These are phyloP conservation scores for Etheostoma cragini DNA, from an alignment of 2,113 vertebrate genomes.

Conservation along the genomic window DNA sequence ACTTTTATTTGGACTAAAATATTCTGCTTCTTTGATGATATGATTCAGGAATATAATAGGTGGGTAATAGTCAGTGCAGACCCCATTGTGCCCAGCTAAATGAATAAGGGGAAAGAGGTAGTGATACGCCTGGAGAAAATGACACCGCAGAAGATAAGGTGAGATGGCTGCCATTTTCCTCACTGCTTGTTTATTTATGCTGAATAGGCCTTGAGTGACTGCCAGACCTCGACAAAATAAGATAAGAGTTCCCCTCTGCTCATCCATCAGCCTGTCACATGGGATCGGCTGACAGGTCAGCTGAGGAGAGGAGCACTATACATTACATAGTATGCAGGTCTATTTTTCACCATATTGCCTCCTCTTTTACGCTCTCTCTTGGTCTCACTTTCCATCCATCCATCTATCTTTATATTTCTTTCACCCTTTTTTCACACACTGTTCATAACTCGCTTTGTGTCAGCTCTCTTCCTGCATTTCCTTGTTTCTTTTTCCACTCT, in stretches of 20 bases:
- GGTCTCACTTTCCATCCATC: conserved; percentile 50
- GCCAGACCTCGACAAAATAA: conserved; percentile 86
- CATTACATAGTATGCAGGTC: conserved; percentile 57
- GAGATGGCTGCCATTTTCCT: conserved; percentile 72
- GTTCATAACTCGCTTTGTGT: conserved; percentile 42
- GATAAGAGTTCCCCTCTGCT: conserved; percentile 82
- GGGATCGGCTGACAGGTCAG: conserved; percentile 69
- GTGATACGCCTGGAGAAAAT: conserved; percentile 65
- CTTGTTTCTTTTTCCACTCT: conserved; percentile 5
- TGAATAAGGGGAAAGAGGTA: conserved; percentile 53
- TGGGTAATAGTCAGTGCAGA: conserved; percentile 53
- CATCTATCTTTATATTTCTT: conserved; percentile 49
- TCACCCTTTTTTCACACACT: conserved; percentile 13
- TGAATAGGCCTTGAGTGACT: conserved; percentile 82
- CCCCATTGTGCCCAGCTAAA: conserved; percentile 59
- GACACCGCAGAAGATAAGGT: conserved; percentile 64
- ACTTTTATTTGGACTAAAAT: conserved; percentile 22
- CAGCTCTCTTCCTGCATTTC: conserved; percentile 28
- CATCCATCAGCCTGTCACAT: conserved; percentile 83
- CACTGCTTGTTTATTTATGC: conserved; percentile 85
- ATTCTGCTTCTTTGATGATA: conserved; percentile 47
- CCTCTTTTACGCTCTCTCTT: conserved; percentile 28
- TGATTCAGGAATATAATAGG: conserved; percentile 55
- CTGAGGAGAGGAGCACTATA: conserved; percentile 48
- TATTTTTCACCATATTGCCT: conserved; percentile 54